Conservation (phyloP, 2,113 vertebrate genomes). For the Stigmatopora nigra region DNA sequence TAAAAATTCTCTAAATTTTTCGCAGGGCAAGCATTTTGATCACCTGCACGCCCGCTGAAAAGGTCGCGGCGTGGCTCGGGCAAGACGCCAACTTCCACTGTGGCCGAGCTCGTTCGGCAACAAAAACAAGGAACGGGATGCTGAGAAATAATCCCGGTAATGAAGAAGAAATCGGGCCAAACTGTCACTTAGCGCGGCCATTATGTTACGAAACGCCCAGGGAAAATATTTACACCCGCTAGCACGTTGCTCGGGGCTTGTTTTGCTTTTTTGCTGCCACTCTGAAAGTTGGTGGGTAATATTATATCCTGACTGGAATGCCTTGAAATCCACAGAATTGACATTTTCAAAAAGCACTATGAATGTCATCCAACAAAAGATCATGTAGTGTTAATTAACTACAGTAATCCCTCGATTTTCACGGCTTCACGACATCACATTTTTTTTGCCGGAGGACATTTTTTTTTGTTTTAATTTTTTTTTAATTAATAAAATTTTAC, state of each 20-base stretch:
- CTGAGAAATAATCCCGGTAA: conserved; percentile 33
- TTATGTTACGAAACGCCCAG: background rate
- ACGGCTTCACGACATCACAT: too few relatives aligned
- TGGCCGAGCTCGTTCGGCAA: conserved; percentile 51
- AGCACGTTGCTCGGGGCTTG: background rate
- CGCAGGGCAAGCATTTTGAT: conserved; percentile 62
- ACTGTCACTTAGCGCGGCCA: background rate
- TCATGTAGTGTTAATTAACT: too few relatives aligned
- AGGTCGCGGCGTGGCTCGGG: conserved; percentile 39
- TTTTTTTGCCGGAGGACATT: too few relatives aligned
- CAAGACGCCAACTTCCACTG: conserved; percentile 53
- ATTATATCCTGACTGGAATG: background rate
- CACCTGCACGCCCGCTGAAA: conserved; percentile 59
- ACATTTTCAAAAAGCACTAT: background rate
- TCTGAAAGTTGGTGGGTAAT: background rate
- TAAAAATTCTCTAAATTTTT: conserved; percentile 55
- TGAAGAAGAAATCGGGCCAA: conserved; percentile 3
- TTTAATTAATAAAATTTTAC: too few relatives aligned
- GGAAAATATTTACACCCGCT: background rate
- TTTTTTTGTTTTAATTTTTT: too few relatives aligned
- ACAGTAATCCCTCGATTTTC: too few relatives aligned
- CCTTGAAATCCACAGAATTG: background rate
- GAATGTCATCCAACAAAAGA: too few relatives aligned
- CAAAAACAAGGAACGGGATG: conserved; percentile 41
- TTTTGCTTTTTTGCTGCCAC: background rate